Evolutionary conservation across 1,140 invertebrate species (phyloP).

Genomic region (Drosophila ogumai): DNA sequence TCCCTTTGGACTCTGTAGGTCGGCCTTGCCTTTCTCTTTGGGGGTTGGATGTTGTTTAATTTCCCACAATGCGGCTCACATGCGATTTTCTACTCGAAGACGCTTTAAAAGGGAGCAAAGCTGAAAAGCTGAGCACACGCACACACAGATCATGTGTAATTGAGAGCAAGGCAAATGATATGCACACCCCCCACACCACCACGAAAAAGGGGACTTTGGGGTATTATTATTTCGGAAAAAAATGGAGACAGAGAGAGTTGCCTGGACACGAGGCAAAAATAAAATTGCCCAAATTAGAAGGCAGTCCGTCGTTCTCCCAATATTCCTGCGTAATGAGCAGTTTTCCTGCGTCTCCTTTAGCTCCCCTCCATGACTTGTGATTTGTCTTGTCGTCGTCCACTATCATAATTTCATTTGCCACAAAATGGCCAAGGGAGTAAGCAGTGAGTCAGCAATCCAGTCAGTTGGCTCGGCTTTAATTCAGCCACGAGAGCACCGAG

Average conservation of each 20-base stretch:
- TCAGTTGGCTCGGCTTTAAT: slow-evolving; percentile 20
- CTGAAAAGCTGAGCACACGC: slow-evolving; percentile 24
- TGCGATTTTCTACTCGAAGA: slow-evolving; percentile 55
- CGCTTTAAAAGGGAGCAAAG: slow-evolving; percentile 48
- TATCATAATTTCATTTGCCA: slow-evolving; percentile 40
- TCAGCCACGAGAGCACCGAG: slow-evolving; percentile 13
- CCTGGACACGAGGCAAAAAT: slow-evolving; percentile 43
- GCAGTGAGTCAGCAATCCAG: slow-evolving; percentile 33
- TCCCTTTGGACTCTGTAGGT: slow-evolving; percentile 10
- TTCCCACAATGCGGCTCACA: slow-evolving; percentile 59
- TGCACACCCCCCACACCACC: slow-evolving; percentile 4
- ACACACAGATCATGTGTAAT: slow-evolving; percentile 45
- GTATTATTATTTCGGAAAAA: slow-evolving; percentile 26
- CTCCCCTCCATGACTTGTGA: slow-evolving; percentile 29
- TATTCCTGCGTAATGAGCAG: slow-evolving; percentile 41
- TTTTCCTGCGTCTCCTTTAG: not conserved
- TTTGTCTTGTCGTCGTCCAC: slow-evolving; percentile 18
- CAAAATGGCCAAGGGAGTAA: slow-evolving; percentile 9
- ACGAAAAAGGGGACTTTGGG: slow-evolving; percentile 40
- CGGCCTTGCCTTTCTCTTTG: slow-evolving; percentile 27
- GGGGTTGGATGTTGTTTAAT: slow-evolving; percentile 67
- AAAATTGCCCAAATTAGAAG: slow-evolving; percentile 36
- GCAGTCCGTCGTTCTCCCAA: slow-evolving; percentile 12
- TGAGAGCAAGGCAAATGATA: slow-evolving; percentile 35
- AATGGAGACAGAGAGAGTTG: slow-evolving; percentile 11